A percentile compares a stretch with the other conserved stretches of the same genome.
phyloP scores from a whole-genome alignment of 2,888 invertebrate species.

The Meiosimyza decipiens region DNA sequence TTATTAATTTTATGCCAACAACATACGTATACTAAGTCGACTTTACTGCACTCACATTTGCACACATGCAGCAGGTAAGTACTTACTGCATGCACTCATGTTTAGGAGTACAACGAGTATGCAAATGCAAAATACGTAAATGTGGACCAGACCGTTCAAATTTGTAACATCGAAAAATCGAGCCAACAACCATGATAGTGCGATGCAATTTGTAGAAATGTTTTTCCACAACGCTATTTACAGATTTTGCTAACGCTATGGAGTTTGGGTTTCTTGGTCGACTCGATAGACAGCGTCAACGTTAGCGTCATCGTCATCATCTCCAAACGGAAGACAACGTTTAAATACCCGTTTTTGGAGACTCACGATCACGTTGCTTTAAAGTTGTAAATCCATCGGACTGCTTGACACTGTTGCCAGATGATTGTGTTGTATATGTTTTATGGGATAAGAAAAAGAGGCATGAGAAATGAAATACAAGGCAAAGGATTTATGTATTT shows the following conservation, averaged over 20 bases:
- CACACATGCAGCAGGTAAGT: too few relatives aligned
- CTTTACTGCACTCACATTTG: too few relatives aligned
- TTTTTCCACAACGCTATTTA: neutral
- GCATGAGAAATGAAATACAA: too few relatives aligned
- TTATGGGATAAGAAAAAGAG: too few relatives aligned
- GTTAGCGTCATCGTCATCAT: neutral
- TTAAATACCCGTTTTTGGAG: constrained; percentile 12
- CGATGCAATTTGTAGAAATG: neutral
- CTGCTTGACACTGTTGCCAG: too few relatives aligned
- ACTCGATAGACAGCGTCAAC: too few relatives aligned
- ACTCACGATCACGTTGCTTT: constrained; percentile 6
- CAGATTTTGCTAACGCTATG: neutral
- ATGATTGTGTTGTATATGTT: too few relatives aligned
- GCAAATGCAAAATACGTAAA: neutral
- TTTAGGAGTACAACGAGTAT: neutral
- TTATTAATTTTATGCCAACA: too few relatives aligned
- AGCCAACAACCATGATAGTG: neutral
- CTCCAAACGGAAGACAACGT: constrained; percentile 9
- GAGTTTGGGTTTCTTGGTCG: constrained; percentile 19
- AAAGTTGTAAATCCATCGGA: neutral
- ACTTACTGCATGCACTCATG: neutral
- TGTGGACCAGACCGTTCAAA: too few relatives aligned
- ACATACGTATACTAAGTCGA: too few relatives aligned
- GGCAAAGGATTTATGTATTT: too few relatives aligned
- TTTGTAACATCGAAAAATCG: neutral